Evolutionary conservation across 2,888 invertebrate genomes (phyloP).

Genomic region (Nemapogon koenigi): DNA sequence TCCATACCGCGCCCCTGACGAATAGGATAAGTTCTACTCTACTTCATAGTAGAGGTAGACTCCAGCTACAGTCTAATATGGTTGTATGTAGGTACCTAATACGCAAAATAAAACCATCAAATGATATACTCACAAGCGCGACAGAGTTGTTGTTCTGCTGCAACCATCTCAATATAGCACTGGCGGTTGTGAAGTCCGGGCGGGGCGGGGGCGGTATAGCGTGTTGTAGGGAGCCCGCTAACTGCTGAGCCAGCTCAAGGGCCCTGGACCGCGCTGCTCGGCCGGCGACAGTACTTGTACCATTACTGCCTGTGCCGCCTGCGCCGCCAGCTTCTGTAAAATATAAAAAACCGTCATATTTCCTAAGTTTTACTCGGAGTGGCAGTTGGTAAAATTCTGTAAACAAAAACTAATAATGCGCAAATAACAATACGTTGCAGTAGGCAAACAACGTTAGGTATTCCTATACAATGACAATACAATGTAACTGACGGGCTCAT

Average conservation of each 20-base stretch:
- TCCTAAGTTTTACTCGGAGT: too few species aligned
- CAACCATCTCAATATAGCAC: constrained; percentile 72
- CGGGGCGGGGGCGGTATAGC: constrained; percentile 69
- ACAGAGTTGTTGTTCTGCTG: constrained; percentile 60
- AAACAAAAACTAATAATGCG: neutral
- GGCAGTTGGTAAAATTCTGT: neutral
- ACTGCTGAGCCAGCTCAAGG: constrained; percentile 69
- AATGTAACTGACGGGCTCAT: too few species aligned
- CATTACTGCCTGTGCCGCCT: constrained; percentile 25
- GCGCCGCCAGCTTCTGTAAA: constrained; percentile 43
- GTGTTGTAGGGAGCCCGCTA: constrained; percentile 70
- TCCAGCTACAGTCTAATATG: too few species aligned
- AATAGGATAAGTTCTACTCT: too few species aligned
- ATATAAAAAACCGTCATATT: too few species aligned
- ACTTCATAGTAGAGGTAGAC: too few species aligned
- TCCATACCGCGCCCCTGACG: too few species aligned
- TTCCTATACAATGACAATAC: too few species aligned
- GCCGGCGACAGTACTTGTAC: constrained; percentile 23
- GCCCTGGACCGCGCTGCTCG: constrained; percentile 59
- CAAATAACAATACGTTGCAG: too few species aligned
- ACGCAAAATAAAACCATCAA: neutral
- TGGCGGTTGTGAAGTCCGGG: constrained; percentile 70
- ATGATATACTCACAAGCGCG: constrained; percentile 37
- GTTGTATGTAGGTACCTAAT: neutral
- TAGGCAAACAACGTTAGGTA: too few species aligned